A percentile compares a stretch with the other conserved stretches of the same genome.
phyloP scores from a whole-genome alignment of 2,113 vertebrate genomes.

The Otis tarda region DNA sequence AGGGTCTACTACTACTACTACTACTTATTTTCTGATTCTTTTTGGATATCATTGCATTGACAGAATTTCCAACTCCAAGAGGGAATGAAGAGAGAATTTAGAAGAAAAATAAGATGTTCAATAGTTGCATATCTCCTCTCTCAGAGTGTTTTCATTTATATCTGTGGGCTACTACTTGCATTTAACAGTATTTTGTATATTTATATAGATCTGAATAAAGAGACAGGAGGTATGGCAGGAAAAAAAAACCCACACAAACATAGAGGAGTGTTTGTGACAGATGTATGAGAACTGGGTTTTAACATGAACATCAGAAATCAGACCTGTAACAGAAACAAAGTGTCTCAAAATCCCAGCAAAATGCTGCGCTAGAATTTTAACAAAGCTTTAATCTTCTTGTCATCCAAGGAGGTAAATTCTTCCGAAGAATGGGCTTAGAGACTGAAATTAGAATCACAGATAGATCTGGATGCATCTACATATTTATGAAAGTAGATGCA shows the following conservation, averaged over 20 bases:
- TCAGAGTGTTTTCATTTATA: background rate
- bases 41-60: background rate
- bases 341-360: background rate
- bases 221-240: background rate
- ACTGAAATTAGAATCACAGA: background rate
- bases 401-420: background rate
- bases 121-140: background rate
- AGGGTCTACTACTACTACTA: background rate
- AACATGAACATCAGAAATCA: background rate
- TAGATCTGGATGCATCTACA: background rate
- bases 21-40: background rate
- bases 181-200: background rate
- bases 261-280: background rate
- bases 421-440: background rate
- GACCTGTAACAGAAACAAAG: background rate
- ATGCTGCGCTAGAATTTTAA: background rate
- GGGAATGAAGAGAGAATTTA: background rate
- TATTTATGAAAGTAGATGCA: background rate
- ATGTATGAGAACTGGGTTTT: background rate
- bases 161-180: background rate
- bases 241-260: accelerated
- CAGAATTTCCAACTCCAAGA: background rate
- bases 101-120: background rate
- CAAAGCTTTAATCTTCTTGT: background rate
- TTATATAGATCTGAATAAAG: background rate